phyloP scores from a whole-genome alignment of 2,797 vertebrate species.

The Sparidentex hasta region DNA sequence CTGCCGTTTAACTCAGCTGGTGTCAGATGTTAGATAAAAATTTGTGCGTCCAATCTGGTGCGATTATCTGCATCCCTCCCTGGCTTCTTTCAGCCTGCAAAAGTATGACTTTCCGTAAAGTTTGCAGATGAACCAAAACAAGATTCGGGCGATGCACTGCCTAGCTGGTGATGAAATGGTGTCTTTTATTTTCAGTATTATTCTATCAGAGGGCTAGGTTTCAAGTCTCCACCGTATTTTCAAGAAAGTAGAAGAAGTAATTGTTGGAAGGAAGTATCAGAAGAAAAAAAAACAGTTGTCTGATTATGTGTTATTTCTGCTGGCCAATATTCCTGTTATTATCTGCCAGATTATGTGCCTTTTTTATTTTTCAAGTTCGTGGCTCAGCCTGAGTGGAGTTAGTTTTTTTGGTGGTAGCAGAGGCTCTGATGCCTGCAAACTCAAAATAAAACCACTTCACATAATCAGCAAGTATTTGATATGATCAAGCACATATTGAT shows the following conservation, averaged over 20 bases:
- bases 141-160: background rate
- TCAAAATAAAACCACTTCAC: background rate
- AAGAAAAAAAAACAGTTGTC: background rate
- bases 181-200: slow-evolving; percentile 3
- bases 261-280: slow-evolving; percentile 2
- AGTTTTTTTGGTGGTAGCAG: slow-evolving; percentile 2
- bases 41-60: slow-evolving; percentile 12
- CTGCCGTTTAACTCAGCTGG: no score
- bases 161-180: background rate
- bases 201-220: background rate
- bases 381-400: background rate
- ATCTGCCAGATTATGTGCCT: slow-evolving; percentile 6
- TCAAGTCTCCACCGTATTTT: slow-evolving; percentile 11
- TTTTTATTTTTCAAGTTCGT: background rate
- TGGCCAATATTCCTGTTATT: background rate
- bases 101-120: background rate
- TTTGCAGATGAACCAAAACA: slow-evolving; percentile 6
- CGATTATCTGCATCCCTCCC: slow-evolving; percentile 1
- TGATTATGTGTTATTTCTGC: slow-evolving; percentile 6
- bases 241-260: background rate
- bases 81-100: background rate
- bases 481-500: background rate
- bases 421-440: background rate
- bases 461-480: slow-evolving; percentile 2
- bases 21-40: slow-evolving; percentile 30